phyloP scores from a whole-genome alignment of 2,888 invertebrate species.

The Athalia rosae region DNA sequence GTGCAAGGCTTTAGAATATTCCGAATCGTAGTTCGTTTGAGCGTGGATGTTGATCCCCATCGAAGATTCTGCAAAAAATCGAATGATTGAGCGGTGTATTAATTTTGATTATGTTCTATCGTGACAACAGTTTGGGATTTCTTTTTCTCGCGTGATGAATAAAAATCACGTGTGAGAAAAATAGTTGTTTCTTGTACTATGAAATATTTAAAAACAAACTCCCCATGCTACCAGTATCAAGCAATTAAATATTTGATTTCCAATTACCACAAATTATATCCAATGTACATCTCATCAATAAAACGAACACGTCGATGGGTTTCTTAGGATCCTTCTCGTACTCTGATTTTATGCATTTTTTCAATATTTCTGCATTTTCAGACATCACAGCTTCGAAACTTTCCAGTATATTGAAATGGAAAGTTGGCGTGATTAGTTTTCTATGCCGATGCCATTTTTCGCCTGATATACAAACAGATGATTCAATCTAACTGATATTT shows the following conservation, averaged over 20 bases:
- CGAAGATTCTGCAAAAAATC: slow-evolving; percentile 76
- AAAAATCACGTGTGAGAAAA: too few relatives aligned
- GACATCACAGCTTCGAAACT: slow-evolving; percentile 74
- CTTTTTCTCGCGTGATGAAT: too few relatives aligned
- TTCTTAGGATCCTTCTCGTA: slow-evolving; percentile 52
- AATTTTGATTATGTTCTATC: background rate
- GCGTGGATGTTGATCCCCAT: slow-evolving; percentile 79
- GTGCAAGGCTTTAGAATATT: slow-evolving; percentile 75
- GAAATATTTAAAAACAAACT: too few relatives aligned
- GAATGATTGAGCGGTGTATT: background rate
- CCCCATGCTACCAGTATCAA: too few relatives aligned
- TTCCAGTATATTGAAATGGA: slow-evolving; percentile 75
- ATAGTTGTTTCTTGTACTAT: too few relatives aligned
- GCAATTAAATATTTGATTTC: background rate
- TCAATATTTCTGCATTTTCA: slow-evolving; percentile 74
- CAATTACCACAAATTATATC: slow-evolving; percentile 74
- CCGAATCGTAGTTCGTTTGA: slow-evolving; percentile 73
- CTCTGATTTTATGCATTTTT: slow-evolving; percentile 61
- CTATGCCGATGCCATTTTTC: slow-evolving; percentile 75
- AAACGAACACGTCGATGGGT: slow-evolving; percentile 74
- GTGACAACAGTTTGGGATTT: background rate
- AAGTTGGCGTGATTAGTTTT: slow-evolving; percentile 76
- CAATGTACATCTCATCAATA: slow-evolving; percentile 74
- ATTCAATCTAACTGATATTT: background rate
- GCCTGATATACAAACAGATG: slow-evolving; percentile 61